Percentiles rank a stretch among this genome's conserved stretches.
phyloP scores from a whole-genome alignment of 2,888 invertebrate genomes.

The Bedellia somnulentella region DNA sequence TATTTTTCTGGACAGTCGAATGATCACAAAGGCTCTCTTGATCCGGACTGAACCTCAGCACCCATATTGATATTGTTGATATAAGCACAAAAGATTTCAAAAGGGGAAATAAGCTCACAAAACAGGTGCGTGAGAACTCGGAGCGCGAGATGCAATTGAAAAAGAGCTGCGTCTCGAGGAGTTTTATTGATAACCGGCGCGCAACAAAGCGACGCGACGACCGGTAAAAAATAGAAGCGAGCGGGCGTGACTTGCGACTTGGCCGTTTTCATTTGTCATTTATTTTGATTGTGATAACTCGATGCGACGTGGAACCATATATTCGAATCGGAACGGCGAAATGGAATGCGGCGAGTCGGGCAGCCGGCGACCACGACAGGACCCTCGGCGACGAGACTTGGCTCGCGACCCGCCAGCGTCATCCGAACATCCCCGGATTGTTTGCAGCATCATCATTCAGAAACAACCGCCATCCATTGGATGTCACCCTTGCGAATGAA shows the following conservation, averaged over 20 bases:
- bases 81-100: slow-evolving; percentile 6
- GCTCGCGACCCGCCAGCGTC: too few relatives aligned
- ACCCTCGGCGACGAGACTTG: slow-evolving; percentile 3
- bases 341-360: slow-evolving; percentile 12
- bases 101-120: slow-evolving; percentile 14
- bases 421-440: too few relatives aligned
- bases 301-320: slow-evolving; percentile 29
- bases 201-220: slow-evolving; percentile 38
- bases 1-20: too few relatives aligned
- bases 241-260: slow-evolving; percentile 50
- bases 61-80: too few relatives aligned
- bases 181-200: slow-evolving; percentile 46
- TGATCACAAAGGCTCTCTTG: too few relatives aligned
- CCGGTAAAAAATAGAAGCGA: slow-evolving; percentile 30
- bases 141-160: slow-evolving; percentile 20
- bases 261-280: slow-evolving; percentile 58
- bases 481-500: too few relatives aligned
- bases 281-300: slow-evolving; percentile 61
- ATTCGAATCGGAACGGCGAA: slow-evolving; percentile 23
- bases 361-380: slow-evolving; percentile 1
- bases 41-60: too few relatives aligned
- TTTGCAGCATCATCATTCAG: too few relatives aligned
- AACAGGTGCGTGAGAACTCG: slow-evolving; percentile 53
- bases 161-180: slow-evolving; percentile 38
- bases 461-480: too few relatives aligned